Evolutionary conservation across 2,888 invertebrate species (phyloP).

Genomic region (Leucoma salicis): DNA sequence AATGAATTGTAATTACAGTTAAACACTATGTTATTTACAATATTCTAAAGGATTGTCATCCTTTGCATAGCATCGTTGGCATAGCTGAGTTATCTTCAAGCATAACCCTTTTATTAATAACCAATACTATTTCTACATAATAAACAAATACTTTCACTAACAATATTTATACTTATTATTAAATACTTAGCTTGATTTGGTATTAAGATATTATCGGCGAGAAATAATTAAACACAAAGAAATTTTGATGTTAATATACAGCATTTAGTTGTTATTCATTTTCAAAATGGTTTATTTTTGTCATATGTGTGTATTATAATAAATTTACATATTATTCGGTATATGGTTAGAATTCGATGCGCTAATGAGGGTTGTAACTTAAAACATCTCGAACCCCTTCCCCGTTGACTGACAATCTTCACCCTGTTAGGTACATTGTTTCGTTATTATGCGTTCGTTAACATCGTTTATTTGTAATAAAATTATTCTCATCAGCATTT

Average conservation of each 20-base stretch:
- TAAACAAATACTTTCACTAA: no score
- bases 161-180: no score
- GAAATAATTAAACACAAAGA: neutral
- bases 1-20: no score
- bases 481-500: neutral
- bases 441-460: constrained; percentile 7
- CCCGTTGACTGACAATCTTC: neutral
- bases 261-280: neutral
- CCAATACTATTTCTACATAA: no score
- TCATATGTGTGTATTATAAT: constrained; percentile 6
- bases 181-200: no score
- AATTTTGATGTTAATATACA: neutral
- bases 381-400: constrained; percentile 15
- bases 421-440: neutral
- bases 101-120: no score
- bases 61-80: no score
- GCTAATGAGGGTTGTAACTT: constrained; percentile 25
- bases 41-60: no score
- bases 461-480: constrained; percentile 9
- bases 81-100: no score
- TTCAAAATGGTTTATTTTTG: neutral
- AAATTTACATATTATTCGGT: constrained; percentile 3
- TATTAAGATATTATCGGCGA: neutral
- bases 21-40: no score
- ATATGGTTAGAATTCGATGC: constrained; percentile 1